These are phyloP conservation scores for Drosophila fulvimacula DNA, from an alignment of 2,888 invertebrate genomes.

Conservation along the genomic window DNA sequence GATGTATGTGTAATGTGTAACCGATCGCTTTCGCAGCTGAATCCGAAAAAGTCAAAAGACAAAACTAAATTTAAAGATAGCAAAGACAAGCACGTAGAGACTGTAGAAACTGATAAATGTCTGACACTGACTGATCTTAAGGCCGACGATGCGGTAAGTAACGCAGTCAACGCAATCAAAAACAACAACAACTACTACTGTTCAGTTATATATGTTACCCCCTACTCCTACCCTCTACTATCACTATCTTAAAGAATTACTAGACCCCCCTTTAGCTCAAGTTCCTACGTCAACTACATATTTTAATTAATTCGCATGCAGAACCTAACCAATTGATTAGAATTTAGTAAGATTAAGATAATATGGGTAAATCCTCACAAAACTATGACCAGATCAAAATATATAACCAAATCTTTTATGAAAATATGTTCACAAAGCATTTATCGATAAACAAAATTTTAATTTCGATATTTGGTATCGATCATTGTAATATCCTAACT, in stretches of 20 bases:
- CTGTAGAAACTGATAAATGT: slow-evolving; percentile 80
- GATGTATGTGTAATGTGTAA: slow-evolving; percentile 58
- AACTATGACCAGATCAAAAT: too few species aligned
- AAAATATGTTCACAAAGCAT: too few species aligned
- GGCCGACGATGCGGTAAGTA: slow-evolving; percentile 83
- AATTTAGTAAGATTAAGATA: too few species aligned
- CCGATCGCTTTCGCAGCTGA: slow-evolving; percentile 71
- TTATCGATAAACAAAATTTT: too few species aligned
- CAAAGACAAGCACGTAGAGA: slow-evolving; percentile 75
- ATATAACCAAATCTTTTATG: too few species aligned
- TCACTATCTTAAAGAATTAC: not conserved
- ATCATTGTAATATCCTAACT: too few species aligned
- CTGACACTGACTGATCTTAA: slow-evolving; percentile 83
- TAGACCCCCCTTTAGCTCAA: too few species aligned
- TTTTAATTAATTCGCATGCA: too few species aligned
- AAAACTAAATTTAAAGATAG: slow-evolving; percentile 76
- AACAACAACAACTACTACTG: slow-evolving; percentile 3
- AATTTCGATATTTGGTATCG: too few species aligned
- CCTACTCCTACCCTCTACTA: not conserved
- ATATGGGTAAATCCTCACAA: too few species aligned
- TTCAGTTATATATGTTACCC: slow-evolving; percentile 4
- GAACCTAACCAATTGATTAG: slow-evolving; percentile 15
- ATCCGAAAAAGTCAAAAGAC: slow-evolving; percentile 76
- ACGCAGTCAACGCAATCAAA: slow-evolving; percentile 13
- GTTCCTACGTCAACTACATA: too few species aligned